phyloP scores from a whole-genome alignment of 2,888 invertebrate genomes.

The Osedax frankpressi region DNA sequence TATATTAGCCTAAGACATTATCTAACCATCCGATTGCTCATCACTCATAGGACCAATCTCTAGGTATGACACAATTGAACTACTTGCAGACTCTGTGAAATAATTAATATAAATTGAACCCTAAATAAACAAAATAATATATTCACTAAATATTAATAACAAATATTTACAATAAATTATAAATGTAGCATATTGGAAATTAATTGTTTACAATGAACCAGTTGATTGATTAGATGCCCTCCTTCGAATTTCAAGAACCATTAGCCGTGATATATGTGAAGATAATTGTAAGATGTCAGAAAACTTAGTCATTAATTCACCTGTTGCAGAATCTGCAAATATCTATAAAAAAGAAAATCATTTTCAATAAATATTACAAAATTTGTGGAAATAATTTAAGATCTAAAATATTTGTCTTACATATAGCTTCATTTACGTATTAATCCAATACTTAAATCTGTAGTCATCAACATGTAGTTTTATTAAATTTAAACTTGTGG shows the following conservation, averaged over 20 bases:
- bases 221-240: constrained; percentile 82
- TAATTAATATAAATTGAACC: no score
- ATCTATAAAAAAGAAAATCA: no score
- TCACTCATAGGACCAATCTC: constrained; percentile 82
- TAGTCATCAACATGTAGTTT: no score
- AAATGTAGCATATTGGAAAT: no score
- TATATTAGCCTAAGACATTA: no score
- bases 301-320: constrained; percentile 92
- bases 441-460: neutral
- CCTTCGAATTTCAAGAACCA: constrained; percentile 89
- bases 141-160: no score
- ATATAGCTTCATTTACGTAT: neutral
- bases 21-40: neutral
- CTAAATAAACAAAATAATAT: neutral
- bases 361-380: no score
- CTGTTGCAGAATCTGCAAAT: constrained; percentile 79
- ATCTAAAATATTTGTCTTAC: neutral
- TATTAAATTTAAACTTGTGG: no score
- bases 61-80: constrained; percentile 87
- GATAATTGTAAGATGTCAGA: constrained; percentile 88
- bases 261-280: constrained; percentile 80
- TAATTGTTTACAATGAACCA: constrained; percentile 35
- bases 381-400: no score
- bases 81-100: constrained; percentile 81
- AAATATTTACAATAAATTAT: no score